phyloP scores from a whole-genome alignment of 1,140 invertebrate species.

The Brachionus manjavacas region DNA sequence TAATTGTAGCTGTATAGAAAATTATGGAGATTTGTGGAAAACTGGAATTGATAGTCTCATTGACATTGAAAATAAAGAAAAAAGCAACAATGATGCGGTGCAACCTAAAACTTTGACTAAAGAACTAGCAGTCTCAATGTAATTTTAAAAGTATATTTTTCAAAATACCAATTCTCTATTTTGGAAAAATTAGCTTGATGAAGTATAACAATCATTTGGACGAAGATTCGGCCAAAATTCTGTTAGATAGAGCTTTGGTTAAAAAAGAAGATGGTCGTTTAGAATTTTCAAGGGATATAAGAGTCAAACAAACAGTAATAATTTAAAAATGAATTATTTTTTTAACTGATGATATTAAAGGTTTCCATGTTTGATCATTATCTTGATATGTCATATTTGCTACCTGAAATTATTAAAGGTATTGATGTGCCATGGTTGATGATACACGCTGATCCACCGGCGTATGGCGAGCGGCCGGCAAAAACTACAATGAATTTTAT shows the following conservation, averaged over 20 bases:
- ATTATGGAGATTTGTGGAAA: neutral
- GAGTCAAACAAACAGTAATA: slow-evolving; percentile 11
- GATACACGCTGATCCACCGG: slow-evolving; percentile 20
- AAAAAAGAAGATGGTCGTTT: neutral
- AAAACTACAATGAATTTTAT: neutral
- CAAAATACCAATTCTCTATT: neutral
- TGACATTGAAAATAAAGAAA: slow-evolving; percentile 1
- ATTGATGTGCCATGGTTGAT: neutral
- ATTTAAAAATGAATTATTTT: neutral
- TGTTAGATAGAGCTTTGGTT: slow-evolving; percentile 22
- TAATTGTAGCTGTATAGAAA: neutral
- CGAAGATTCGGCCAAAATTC: neutral
- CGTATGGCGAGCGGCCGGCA: neutral
- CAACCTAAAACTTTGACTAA: neutral
- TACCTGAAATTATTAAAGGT: neutral
- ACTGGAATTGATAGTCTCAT: neutral
- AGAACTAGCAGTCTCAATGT: slow-evolving; percentile 24
- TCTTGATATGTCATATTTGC: neutral
- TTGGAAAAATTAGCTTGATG: neutral
- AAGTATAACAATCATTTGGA: slow-evolving; percentile 30
- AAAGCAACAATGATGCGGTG: neutral
- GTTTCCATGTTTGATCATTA: slow-evolving; percentile 4
- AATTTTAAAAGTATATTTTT: neutral
- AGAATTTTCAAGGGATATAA: slow-evolving; percentile 28
- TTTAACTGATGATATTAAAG: neutral